Evolutionary conservation across 2,888 invertebrate genomes (phyloP).

Genomic region (Diplazon laetatorius): DNA sequence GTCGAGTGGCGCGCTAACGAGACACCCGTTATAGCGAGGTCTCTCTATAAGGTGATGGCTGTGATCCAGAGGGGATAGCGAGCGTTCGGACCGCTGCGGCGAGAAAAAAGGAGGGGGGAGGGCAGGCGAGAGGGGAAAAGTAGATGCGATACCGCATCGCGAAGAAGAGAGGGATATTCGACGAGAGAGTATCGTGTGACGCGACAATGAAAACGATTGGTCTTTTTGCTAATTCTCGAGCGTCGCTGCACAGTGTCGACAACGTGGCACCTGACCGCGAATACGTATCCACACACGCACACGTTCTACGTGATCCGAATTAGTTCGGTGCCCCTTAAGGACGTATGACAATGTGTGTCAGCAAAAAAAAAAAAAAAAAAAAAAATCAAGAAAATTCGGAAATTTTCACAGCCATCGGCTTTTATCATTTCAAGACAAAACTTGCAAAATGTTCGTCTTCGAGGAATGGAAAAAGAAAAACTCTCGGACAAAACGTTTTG

Average conservation of each 20-base stretch:
- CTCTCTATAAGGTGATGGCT: constrained; percentile 49
- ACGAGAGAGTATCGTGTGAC: constrained; percentile 5
- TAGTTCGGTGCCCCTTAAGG: constrained; percentile 27
- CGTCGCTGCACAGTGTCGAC: neutral
- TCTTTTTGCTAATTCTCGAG: constrained; percentile 33
- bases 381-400: no score
- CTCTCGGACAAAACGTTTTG: no score
- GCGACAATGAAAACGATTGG: constrained; percentile 40
- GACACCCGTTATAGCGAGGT: constrained; percentile 40
- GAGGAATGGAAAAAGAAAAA: no score
- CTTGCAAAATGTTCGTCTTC: no score
- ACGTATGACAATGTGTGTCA: constrained; percentile 12
- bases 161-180: neutral
- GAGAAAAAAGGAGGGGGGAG: neutral
- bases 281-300: neutral
- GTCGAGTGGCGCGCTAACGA: constrained; percentile 6
- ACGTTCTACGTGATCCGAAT: constrained; percentile 43
- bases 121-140: neutral
- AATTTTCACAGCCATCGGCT: no score
- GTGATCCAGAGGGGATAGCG: constrained; percentile 34
- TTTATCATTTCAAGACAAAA: no score
- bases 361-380: constrained; percentile 7
- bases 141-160: constrained; percentile 6
- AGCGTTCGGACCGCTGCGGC: no score
- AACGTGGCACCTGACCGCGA: constrained; percentile 1